Conservation (phyloP, 2,888 invertebrate genomes). For the Apotomis betuletana region DNA sequence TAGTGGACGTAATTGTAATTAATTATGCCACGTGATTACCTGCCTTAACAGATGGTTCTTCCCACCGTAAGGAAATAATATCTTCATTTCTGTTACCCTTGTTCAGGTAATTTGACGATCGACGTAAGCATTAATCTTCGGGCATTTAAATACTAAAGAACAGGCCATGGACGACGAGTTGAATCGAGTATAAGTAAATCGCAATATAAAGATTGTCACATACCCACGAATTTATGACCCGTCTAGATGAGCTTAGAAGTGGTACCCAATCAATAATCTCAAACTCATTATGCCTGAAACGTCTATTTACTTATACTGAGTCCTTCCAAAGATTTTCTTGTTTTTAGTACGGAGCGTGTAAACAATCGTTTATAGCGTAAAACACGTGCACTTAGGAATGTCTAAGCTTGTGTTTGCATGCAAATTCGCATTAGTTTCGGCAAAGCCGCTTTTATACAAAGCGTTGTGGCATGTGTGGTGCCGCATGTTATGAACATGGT, state of each 20-base stretch:
- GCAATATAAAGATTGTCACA: too few relatives aligned
- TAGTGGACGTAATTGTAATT: slow-evolving; percentile 12
- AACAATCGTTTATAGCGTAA: not conserved
- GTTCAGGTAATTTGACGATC: not conserved
- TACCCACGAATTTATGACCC: too few relatives aligned
- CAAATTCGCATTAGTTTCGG: slow-evolving; percentile 18
- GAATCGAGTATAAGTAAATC: too few relatives aligned
- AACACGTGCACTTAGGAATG: slow-evolving; percentile 12
- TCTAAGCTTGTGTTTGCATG: slow-evolving; percentile 4
- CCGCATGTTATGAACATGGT: slow-evolving; percentile 1
- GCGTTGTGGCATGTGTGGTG: slow-evolving; percentile 6
- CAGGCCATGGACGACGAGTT: too few relatives aligned
- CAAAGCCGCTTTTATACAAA: slow-evolving; percentile 14
- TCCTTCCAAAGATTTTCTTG: not conserved
- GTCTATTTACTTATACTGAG: too few relatives aligned
- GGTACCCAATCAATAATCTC: too few relatives aligned
- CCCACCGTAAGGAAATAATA: slow-evolving; percentile 10
- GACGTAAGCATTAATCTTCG: not conserved
- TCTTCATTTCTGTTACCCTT: not conserved
- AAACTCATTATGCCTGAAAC: too few relatives aligned
- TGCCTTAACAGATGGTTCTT: slow-evolving; percentile 10
- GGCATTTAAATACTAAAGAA: not conserved
- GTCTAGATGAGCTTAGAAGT: too few relatives aligned
- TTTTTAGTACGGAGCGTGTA: not conserved
- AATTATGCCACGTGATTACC: slow-evolving; percentile 2